Conservation (phyloP, 1,140 invertebrate species). For the Battus philenor region DNA sequence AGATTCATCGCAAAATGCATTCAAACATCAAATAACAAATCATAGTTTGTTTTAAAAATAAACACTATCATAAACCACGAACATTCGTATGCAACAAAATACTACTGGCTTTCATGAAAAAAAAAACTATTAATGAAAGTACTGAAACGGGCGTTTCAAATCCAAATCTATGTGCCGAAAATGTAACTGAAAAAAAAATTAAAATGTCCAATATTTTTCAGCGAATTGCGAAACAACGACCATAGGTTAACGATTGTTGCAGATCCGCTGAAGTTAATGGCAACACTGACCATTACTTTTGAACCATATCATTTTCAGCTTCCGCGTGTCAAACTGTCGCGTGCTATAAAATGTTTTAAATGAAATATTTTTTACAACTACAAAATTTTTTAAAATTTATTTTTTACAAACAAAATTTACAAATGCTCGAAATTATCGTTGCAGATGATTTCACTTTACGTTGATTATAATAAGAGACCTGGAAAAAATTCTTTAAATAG, state of each 20-base stretch:
- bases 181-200: neutral
- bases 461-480: too few species aligned
- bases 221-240: constrained; percentile 7
- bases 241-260: constrained; percentile 12
- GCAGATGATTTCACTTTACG: too few species aligned
- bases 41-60: constrained; percentile 1
- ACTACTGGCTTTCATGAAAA: neutral
- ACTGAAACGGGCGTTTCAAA: constrained; percentile 4
- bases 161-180: constrained; percentile 9
- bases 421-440: too few species aligned
- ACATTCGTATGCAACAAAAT: neutral
- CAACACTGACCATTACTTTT: constrained; percentile 6
- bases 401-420: too few species aligned
- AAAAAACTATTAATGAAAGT: constrained; percentile 7
- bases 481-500: too few species aligned
- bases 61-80: constrained; percentile 4
- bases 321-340: neutral
- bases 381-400: too few species aligned
- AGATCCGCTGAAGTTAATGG: constrained; percentile 7
- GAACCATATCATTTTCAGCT: constrained; percentile 4
- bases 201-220: constrained; percentile 9
- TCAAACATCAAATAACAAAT: neutral
- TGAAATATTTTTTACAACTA: too few species aligned
- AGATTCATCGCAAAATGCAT: too few species aligned
- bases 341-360: too few species aligned